Percentiles rank a stretch among this genome's conserved stretches.
Conservation (phyloP, 2,113 vertebrate species). For the Lepidothrix coronata region DNA sequence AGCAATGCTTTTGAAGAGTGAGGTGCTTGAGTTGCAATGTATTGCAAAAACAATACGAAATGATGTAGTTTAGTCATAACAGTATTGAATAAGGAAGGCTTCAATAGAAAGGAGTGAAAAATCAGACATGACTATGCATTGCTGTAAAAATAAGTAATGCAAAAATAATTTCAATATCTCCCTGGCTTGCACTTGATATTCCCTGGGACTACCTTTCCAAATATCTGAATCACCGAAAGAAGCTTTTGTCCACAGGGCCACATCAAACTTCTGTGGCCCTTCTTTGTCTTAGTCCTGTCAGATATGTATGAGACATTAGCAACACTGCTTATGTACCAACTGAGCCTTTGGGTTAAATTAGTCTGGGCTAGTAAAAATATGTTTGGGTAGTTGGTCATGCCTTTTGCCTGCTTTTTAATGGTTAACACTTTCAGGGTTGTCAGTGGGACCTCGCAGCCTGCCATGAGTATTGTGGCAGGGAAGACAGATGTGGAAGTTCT, state of each 20-base stretch:
- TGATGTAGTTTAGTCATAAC: background rate
- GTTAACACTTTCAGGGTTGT: background rate
- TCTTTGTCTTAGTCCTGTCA: background rate
- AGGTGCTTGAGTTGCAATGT: background rate
- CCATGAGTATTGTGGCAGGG: fast-evolving
- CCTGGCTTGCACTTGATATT: background rate
- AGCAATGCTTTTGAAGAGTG: background rate
- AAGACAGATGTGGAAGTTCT: background rate
- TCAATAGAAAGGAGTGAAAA: background rate
- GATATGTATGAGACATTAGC: background rate
- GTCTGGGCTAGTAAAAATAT: background rate
- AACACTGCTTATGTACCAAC: fast-evolving
- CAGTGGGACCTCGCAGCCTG: background rate
- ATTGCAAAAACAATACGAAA: background rate
- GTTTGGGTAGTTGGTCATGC: background rate
- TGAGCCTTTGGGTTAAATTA: background rate
- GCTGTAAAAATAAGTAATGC: background rate
- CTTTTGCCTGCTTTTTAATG: background rate
- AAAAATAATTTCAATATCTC: background rate
- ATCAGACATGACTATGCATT: background rate
- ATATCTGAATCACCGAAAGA: background rate
- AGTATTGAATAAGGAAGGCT: background rate
- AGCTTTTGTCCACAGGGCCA: background rate
- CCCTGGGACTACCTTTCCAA: background rate
- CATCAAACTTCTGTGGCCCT: background rate